Conservation (phyloP, 2,113 vertebrate species). For the Dryoscopus gambensis region DNA sequence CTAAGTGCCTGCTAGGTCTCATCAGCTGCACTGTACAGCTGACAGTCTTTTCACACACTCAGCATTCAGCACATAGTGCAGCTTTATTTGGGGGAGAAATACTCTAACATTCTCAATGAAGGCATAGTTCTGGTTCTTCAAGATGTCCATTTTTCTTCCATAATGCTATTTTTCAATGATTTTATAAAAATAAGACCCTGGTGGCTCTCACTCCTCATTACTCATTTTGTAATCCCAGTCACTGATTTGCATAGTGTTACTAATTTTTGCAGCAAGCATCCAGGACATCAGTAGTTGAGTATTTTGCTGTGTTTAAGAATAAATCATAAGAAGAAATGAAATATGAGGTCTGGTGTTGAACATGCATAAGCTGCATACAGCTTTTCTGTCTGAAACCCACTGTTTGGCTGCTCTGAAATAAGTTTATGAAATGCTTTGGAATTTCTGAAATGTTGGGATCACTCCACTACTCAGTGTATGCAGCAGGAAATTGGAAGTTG, state of each 20-base stretch:
- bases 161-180: background rate
- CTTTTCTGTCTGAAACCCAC: background rate
- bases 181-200: background rate
- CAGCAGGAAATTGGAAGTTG: background rate
- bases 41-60: background rate
- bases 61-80: background rate
- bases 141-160: background rate
- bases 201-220: background rate
- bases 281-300: background rate
- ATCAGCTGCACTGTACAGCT: background rate
- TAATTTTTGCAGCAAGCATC: background rate
- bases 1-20: background rate
- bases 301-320: background rate
- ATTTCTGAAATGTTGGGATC: background rate
- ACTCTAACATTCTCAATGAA: background rate
- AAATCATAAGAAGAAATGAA: background rate
- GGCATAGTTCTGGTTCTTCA: background rate
- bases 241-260: background rate
- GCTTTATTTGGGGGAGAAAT: background rate
- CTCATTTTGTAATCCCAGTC: background rate
- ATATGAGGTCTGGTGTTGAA: accelerated
- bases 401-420: background rate
- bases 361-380: background rate
- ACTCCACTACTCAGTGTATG: background rate
- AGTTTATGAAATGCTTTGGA: background rate